Conservation (phyloP, 64 coral and sea anemone genomes). For the Stichodactyla mertensii region DNA sequence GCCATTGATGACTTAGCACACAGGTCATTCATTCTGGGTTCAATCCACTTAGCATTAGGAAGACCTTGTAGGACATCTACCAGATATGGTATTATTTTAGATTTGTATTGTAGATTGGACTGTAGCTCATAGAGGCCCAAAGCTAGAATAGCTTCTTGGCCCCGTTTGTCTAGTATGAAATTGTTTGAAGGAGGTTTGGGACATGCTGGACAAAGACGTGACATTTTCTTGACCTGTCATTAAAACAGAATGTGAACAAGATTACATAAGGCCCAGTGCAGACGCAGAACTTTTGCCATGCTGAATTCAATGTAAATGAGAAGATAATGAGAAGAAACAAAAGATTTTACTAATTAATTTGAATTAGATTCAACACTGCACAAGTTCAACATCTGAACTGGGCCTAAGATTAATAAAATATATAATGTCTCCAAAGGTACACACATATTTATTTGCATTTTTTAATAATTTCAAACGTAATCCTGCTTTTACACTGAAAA, state of each 20-base stretch:
- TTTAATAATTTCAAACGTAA: too few species aligned
- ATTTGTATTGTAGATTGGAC: slow-evolving; percentile 77
- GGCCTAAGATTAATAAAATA: too few species aligned
- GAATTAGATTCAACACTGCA: too few species aligned
- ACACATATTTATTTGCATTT: too few species aligned
- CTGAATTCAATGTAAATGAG: too few species aligned
- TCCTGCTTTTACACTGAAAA: too few species aligned
- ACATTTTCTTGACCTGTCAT: slow-evolving; percentile 79
- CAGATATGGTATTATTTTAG: slow-evolving; percentile 89
- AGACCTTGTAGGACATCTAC: slow-evolving; percentile 77
- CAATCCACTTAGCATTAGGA: slow-evolving; percentile 78
- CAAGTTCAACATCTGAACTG: too few species aligned
- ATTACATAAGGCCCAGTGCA: background rate
- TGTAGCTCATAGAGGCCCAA: slow-evolving; percentile 74
- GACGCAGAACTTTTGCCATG: too few species aligned
- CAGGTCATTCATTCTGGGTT: slow-evolving; percentile 29
- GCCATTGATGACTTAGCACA: slow-evolving; percentile 56
- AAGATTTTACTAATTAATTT: too few species aligned
- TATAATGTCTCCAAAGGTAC: too few species aligned
- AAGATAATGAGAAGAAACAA: too few species aligned
- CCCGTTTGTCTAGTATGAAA: slow-evolving; percentile 67
- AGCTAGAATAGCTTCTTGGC: slow-evolving; percentile 76
- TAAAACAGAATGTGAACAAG: background rate
- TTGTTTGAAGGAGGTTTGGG: slow-evolving; percentile 26
- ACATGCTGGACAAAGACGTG: slow-evolving; percentile 68